Base-by-base conservation (phyloP, 2,888 invertebrate genomes). In the Diadromus collaris region DNA sequence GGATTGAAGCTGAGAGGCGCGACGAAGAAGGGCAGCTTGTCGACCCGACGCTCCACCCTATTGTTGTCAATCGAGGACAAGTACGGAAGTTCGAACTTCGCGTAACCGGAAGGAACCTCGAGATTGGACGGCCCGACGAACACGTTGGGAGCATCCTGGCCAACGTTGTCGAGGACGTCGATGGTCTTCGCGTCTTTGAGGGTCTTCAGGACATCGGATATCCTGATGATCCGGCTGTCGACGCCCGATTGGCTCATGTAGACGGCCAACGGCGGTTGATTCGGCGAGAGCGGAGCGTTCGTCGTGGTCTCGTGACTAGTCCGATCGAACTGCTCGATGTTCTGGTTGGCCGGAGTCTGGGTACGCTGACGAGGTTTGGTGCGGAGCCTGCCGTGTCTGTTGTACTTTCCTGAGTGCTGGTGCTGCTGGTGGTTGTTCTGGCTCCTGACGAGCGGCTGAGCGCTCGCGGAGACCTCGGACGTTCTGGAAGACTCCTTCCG, bases 201-300 rank as follows among this genome's bases (percentile, higher is more conserved):
- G 0, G 94, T 92, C 38, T 93, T 92, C 21, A 97, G 90, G 4
- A 97, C 96, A 87, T 96, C 96, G 19, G 93, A 92, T 2, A 96
- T 93, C 86, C 93, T 94, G 0, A 94, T 92, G 79, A 92, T 91
- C 34, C 91, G 90, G 1, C 87, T 82, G 41, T 92, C 91, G 4
- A 84, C 74, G 91, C 91, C 85, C 92, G 93, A n/a, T 92, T 77
- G 82, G 0, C 88, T 92, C 92, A 96, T 93, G 87, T 95, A 97
- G 82, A 97, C 95, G 1, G 97, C 96, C 60, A 97, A 89, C 0
- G 97, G 96, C 1, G 97, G 97, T 88, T 97, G 97, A 89, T 97
- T 96, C 0, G 97, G 95, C 0, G 91, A 89, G 0, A 90, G 88
- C 21, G 82, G 70, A 4, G 78, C n/a, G 5, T 68, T 72, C 24